phyloP scores from a whole-genome alignment of 1,140 invertebrate species.

The Drosophila ficusphila region DNA sequence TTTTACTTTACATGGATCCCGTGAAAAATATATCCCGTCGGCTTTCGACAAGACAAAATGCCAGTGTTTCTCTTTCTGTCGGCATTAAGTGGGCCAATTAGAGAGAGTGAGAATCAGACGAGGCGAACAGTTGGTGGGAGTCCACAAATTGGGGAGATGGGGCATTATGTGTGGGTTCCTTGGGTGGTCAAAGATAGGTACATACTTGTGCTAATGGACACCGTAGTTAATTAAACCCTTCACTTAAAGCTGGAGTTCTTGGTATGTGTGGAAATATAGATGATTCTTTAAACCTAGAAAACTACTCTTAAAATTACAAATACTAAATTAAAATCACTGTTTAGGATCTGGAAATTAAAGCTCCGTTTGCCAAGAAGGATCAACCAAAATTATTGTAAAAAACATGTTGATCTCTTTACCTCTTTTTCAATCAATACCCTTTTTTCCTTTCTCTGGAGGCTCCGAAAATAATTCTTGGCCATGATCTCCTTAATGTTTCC shows the following conservation, averaged over 20 bases:
- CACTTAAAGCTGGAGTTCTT: background rate
- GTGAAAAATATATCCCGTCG: conserved; percentile 19
- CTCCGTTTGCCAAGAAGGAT: background rate
- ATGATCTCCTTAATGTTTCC: conserved; percentile 23
- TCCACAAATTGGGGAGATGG: background rate
- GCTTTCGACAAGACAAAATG: conserved; percentile 16
- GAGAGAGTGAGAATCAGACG: conserved; percentile 51
- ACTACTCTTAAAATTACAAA: no score
- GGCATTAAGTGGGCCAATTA: conserved; percentile 46
- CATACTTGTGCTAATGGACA: conserved; percentile 19
- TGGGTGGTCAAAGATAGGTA: conserved; percentile 13
- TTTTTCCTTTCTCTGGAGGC: background rate
- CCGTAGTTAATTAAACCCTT: background rate
- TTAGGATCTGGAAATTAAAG: no score
- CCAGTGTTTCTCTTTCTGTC: conserved; percentile 14
- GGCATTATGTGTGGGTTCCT: conserved; percentile 7
- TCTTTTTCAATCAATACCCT: no score
- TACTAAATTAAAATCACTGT: no score
- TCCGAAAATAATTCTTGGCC: conserved; percentile 33
- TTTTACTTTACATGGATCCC: conserved; percentile 44
- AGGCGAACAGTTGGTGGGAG: conserved; percentile 23
- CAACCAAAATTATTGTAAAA: background rate
- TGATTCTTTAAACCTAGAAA: no score
- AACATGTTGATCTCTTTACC: background rate
- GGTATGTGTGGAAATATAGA: background rate